Evolutionary conservation across 2,113 vertebrate genomes (phyloP), one percentile per base, ranked within the genome.

Genomic region (Sylvietta virens): DNA sequence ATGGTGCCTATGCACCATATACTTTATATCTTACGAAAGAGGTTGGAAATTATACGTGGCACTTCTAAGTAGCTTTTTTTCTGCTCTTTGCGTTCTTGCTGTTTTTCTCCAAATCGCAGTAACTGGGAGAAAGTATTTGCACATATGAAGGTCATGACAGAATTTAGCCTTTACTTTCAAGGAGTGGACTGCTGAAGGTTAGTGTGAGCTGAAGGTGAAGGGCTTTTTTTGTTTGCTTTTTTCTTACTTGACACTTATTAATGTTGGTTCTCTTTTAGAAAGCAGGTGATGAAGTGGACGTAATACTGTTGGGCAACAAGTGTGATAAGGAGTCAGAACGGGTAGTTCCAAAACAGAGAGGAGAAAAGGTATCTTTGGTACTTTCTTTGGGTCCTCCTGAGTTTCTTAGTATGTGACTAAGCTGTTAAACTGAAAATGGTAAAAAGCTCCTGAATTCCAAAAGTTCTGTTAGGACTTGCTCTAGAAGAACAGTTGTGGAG

Each of bases 231-330:
- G 77, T 79, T 95, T 92, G 48, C 15, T 71, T 91, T 76, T 83
- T 81, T 61, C 69, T 91, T 76, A 78, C 64, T 74, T 94, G 51
- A 79, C 58, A 39, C 19, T 72, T 92, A 85, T 3, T 97, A 95
- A 95, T 92, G 61, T 71, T 95, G 78, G 61, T 94, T 96, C 82
- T 97, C 72, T 96, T 97, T 94, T 80, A 98, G 97, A 97, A 98
- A 97, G 96, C 97, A 77, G 97, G 97, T 81, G 97, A 98, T 71
- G 97, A 98, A 84, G 97, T 98, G 76, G 98, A 98, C n/a, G 47
- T 98, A 84, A 70, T 98, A 95, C 95, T 98, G 90, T 80, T 98
- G 95, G 98, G 98, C 86, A 98, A 98, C 96, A 98, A 98, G 93
- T 98, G 98, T 86, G 98, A 98, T 96, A 97, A 96, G 94, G 97